Evolutionary conservation across 2,797 vertebrate genomes (phyloP).

Genomic region (Sitta carolinensis): DNA sequence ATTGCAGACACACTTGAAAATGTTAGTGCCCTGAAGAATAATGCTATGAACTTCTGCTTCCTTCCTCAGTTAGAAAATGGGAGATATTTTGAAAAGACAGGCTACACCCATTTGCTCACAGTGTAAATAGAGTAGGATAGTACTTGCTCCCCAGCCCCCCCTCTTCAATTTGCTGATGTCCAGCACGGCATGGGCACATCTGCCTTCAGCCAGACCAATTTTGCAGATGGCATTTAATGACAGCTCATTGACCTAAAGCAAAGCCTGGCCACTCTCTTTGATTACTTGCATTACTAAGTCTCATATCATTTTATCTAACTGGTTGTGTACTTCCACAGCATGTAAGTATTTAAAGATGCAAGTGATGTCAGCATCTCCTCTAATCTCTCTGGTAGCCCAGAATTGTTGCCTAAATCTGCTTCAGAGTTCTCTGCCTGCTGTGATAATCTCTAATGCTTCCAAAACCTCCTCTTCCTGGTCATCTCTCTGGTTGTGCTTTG

Average conservation of each 20-base stretch:
- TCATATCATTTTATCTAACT: not conserved
- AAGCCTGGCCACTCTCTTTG: not conserved
- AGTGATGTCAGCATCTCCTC: not conserved
- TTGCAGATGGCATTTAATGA: not conserved
- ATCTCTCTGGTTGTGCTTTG: not conserved
- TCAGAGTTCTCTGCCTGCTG: not conserved
- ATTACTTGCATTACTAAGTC: not conserved
- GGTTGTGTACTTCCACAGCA: not conserved
- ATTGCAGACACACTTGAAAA: not conserved
- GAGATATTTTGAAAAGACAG: not conserved
- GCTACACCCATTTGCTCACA: not conserved
- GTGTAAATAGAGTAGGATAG: not conserved
- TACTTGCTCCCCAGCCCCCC: not conserved
- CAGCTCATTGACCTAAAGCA: not conserved
- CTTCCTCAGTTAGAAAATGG: not conserved
- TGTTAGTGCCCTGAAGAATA: not conserved
- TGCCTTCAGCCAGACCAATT: not conserved
- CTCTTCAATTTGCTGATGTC: not conserved
- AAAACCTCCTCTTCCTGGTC: not conserved
- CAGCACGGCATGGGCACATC: not conserved
- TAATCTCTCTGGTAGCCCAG: not conserved
- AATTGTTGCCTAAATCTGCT: not conserved
- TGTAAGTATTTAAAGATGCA: not conserved
- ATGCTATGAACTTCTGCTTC: not conserved
- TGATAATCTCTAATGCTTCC: not conserved